phyloP scores from a whole-genome alignment of 2,888 invertebrate species.

The Caenorhabditis parvicauda region DNA sequence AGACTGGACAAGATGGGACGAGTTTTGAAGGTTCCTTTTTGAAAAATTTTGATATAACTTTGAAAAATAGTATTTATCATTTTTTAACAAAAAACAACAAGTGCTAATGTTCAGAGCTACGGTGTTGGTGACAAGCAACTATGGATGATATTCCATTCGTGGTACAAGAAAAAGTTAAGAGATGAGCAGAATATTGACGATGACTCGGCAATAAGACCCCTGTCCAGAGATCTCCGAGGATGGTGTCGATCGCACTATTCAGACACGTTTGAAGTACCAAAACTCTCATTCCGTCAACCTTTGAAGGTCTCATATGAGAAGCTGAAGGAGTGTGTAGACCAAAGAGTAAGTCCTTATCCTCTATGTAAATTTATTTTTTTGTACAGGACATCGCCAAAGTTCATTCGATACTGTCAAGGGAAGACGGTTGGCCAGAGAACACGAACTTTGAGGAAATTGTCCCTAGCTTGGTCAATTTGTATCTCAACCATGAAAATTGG shows the following conservation, averaged over 20 bases:
- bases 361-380: not conserved
- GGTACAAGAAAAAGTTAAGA: conserved; percentile 23
- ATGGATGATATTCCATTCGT: conserved; percentile 25
- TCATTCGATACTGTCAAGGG: conserved; percentile 17
- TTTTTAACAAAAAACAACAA: not conserved
- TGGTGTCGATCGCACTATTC: conserved; percentile 28
- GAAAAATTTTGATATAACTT: too few species aligned
- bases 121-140: conserved; percentile 25
- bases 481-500: conserved; percentile 43
- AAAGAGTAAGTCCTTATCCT: conserved; percentile 4
- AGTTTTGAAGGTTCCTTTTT: conserved; percentile 13
- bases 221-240: conserved; percentile 20
- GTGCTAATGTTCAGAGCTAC: conserved; percentile 15
- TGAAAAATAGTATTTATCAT: too few species aligned
- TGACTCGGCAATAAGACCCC: conserved; percentile 14
- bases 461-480: conserved; percentile 33
- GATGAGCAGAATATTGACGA: conserved; percentile 4
- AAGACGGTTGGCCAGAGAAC: conserved; percentile 40
- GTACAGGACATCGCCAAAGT: conserved; percentile 37
- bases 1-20: conserved; percentile 16
- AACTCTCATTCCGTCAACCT: not conserved
- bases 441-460: conserved; percentile 39
- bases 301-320: conserved; percentile 16
- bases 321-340: conserved; percentile 26
- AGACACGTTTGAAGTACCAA: conserved; percentile 22